Evolutionary conservation across 2,113 vertebrate species (phyloP), one percentile per base, ranked within the genome.

Genomic region (Rhinolophus sinicus): DNA sequence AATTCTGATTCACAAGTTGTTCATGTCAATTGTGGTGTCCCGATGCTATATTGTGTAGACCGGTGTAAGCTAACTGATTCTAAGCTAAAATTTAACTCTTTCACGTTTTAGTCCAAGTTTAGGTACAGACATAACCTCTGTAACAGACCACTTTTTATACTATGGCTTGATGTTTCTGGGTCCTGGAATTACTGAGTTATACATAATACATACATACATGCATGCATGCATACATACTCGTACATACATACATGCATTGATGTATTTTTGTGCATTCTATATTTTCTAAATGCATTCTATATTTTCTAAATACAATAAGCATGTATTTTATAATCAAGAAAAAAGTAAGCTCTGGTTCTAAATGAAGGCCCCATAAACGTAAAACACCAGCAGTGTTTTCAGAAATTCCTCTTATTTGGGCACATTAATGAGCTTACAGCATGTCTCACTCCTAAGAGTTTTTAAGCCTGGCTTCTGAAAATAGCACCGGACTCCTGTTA

Each of bases 401-500:
- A 62, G 62, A 88, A 76, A 80, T 19, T 40, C 13, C 22, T 75
- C 24, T 80, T 50, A 24, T 60, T 70, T 72, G 22, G 24, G 11
- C 50, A n/a, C 35, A 86, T 83, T 86, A 89, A 26, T 22, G 38
- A n/a, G 54, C 54, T 54, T 82, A 56, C 30, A 85, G 22, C 13
- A 35, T 22, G 16, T 47, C 67, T 92, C 33, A 58, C 60, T 86
- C 35, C 78, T 78, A 21, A 75, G 19, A 30, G 50, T 47, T 62
- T 83, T 56, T 26, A 18, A 86, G 24, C 28, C 86, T 69, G 65
- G 69, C n/a, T 96, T 81, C 67, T 82, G 86, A 88, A 90, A 75
- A 21, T 44, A 16, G 62, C 26, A 15, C 9, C 28, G 64, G 50
- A 50, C 33, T 35, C 28, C 30, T 8, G 4, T 69, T n/a, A 50